Evolutionary conservation across 1,140 invertebrate genomes (phyloP), one percentile per base, ranked within the genome.

Genomic region (Rhyzopertha dominica): DNA sequence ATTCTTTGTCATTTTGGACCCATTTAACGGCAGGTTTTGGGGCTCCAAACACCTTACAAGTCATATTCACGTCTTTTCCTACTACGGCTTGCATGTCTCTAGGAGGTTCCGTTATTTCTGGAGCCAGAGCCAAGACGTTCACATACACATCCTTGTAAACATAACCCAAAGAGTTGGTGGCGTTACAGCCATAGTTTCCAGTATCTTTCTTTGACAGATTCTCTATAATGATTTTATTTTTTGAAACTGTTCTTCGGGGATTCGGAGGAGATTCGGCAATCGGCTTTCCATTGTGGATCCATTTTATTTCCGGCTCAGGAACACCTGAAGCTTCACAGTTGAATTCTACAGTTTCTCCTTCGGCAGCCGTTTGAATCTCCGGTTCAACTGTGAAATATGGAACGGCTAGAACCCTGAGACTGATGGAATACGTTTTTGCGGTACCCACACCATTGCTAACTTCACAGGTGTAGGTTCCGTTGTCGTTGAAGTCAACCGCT

Each of bases 181-280:
- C 95, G 73, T 99, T 99, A 70, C 96, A 99, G 32, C 97, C 95
- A 62, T 96, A 95, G 68, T 98, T 97, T 44, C 92, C 94, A 4
- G 94, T 96, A 68, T 99, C 97, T 26, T 78, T 77, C 66, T 93
- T 94, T 12, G 77, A 74, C 13, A 99, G 70, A 54, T 86, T 84
- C 9, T 81, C 77, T 48, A 98, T 90, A 2, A 81, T 76, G 28
- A 99, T 88, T 23, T 77, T 81, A 62, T 93, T 85, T 0, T 75
- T 61, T 0, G 72, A 73, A 8, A 89, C 79, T 51, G 72, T 74
- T 23, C 82, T 74, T 34, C 91, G 76, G 0, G 78, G 73, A 75
- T 93, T 95, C 0, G 72, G 70, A 9, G 80, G 75, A 1, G 85
- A 81, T 65, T 89, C 80, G 34, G 77, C 74, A 22, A 97, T 83